phyloP scores from a whole-genome alignment of 2,113 vertebrate species.

The Heliornis fulica region DNA sequence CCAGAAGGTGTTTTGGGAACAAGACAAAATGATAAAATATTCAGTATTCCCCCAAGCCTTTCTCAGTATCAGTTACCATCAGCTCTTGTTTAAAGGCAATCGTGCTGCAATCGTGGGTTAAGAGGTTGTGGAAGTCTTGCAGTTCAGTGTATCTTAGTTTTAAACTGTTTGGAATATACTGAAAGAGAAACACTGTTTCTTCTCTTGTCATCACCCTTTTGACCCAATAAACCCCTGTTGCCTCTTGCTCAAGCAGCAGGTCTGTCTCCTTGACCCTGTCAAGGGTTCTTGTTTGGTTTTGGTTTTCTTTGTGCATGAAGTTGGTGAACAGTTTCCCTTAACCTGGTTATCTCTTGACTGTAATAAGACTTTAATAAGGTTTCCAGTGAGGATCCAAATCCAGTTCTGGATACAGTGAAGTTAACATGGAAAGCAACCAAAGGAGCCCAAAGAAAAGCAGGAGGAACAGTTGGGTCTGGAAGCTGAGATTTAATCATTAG shows the following conservation, averaged over 20 bases:
- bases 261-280: not conserved
- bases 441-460: not conserved
- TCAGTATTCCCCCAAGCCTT: not conserved
- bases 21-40: not conserved
- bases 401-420: not conserved
- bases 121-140: not conserved
- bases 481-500: not conserved
- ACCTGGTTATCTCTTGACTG: not conserved
- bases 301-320: not conserved
- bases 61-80: not conserved
- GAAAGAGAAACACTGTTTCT: not conserved
- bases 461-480: not conserved
- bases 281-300: not conserved
- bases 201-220: not conserved
- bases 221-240: not conserved
- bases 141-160: not conserved
- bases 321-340: not conserved
- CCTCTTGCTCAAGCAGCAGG: not conserved
- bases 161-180: not conserved
- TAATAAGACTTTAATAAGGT: not conserved
- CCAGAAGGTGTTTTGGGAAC: not conserved
- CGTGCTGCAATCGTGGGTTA: not conserved
- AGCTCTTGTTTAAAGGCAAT: not conserved
- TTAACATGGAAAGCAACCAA: not conserved
- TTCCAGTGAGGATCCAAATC: not conserved